A percentile compares a stretch with the other conserved stretches of the same genome.
Conservation (phyloP, 2,797 vertebrate species). For the Eulemur albifrons region DNA sequence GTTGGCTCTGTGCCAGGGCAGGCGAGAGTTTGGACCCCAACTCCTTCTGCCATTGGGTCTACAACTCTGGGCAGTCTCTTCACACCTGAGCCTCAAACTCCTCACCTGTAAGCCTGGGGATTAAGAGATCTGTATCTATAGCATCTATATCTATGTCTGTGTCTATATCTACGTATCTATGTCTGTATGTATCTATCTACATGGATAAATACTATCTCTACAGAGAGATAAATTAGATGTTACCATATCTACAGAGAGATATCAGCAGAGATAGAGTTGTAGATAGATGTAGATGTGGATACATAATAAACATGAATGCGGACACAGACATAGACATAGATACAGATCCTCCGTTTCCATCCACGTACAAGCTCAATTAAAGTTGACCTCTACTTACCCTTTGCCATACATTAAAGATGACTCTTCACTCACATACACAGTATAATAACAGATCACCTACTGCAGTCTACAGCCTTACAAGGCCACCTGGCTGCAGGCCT, state of each 20-base stretch:
- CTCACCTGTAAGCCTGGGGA: neutral
- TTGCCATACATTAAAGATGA: neutral
- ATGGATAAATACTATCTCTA: neutral
- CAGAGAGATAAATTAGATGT: neutral
- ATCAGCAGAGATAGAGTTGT: neutral
- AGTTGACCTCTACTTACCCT: neutral
- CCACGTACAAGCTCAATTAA: neutral
- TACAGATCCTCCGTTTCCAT: neutral
- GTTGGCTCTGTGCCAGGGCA: neutral
- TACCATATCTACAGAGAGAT: neutral
- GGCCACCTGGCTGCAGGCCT: neutral
- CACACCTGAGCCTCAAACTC: neutral
- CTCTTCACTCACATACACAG: neutral
- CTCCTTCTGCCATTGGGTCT: no score
- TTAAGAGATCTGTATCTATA: neutral
- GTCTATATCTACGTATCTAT: neutral
- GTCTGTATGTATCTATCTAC: neutral
- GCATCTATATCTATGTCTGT: rapidly evolving
- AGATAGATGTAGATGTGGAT: neutral
- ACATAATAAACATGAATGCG: neutral
- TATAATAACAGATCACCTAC: neutral
- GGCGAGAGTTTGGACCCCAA: neutral
- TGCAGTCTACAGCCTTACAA: neutral
- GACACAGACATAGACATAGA: neutral
- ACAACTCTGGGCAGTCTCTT: neutral